phyloP scores from a whole-genome alignment of 2,888 invertebrate genomes.

The Seira musarum region DNA sequence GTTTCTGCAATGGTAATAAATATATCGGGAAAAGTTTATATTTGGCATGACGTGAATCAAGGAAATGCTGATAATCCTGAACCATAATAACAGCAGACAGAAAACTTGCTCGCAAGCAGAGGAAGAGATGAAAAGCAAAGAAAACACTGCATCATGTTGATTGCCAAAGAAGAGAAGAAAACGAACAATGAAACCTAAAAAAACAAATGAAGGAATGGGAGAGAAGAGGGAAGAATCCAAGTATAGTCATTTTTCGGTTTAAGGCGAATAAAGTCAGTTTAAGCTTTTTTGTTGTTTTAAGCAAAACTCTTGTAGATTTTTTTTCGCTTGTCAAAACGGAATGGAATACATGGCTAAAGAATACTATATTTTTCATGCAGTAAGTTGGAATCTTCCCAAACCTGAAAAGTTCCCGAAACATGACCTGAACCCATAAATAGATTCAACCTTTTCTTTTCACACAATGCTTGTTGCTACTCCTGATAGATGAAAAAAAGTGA shows the following conservation, averaged over 20 bases:
- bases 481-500: neutral
- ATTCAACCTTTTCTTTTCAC: conserved; percentile 43
- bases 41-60: conserved; percentile 43
- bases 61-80: conserved; percentile 47
- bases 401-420: conserved; percentile 57
- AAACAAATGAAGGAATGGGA: neutral
- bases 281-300: neutral
- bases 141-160: conserved; percentile 56
- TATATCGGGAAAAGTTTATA: conserved; percentile 20
- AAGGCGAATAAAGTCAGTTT: neutral
- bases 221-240: conserved; percentile 22
- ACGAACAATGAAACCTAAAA: conserved; percentile 49
- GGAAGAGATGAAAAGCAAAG: conserved; percentile 37
- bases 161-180: conserved; percentile 37
- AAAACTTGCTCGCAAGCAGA: conserved; percentile 6
- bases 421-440: conserved; percentile 59
- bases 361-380: conserved; percentile 34
- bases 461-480: neutral
- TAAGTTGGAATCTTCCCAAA: conserved; percentile 54
- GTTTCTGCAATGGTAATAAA: conserved; percentile 27
- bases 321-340: conserved; percentile 19
- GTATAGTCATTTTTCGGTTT: neutral
- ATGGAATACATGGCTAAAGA: conserved; percentile 32
- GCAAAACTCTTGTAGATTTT: neutral
- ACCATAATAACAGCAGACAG: conserved; percentile 27